Conservation (phyloP, 2,888 invertebrate species). For the Diogma glabrata region DNA sequence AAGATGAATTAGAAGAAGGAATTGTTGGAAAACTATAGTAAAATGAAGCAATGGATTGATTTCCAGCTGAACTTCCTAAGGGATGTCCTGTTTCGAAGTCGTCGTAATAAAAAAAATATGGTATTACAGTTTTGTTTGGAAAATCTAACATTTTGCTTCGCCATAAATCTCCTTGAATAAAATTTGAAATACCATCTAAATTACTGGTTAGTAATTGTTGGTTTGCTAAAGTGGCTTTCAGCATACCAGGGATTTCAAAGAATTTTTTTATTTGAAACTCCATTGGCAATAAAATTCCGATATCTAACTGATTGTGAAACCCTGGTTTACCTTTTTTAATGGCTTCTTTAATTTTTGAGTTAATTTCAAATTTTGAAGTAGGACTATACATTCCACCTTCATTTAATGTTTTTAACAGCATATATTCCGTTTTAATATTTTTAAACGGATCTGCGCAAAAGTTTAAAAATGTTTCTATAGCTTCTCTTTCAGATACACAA, state of each 20-base stretch:
- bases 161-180: conserved; percentile 1
- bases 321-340: neutral
- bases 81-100: neutral
- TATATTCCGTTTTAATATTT: conserved; percentile 1
- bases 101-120: neutral
- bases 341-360: neutral
- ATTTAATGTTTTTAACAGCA: neutral
- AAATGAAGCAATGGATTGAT: neutral
- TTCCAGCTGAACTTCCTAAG: neutral
- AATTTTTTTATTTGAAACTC: neutral
- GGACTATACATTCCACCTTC: neutral
- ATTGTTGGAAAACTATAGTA: conserved; percentile 4
- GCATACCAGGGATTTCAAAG: neutral
- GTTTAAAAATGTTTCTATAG: neutral
- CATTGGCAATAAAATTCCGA: neutral
- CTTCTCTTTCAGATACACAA: neutral
- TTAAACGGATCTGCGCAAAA: neutral
- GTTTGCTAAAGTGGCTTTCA: too few relatives aligned
- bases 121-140: neutral
- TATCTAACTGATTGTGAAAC: neutral
- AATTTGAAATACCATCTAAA: neutral
- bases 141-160: neutral
- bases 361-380: neutral
- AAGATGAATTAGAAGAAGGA: neutral
- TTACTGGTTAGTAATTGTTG: neutral